phyloP scores from a whole-genome alignment of 2,113 vertebrate genomes.

The Calyptomena viridis region DNA sequence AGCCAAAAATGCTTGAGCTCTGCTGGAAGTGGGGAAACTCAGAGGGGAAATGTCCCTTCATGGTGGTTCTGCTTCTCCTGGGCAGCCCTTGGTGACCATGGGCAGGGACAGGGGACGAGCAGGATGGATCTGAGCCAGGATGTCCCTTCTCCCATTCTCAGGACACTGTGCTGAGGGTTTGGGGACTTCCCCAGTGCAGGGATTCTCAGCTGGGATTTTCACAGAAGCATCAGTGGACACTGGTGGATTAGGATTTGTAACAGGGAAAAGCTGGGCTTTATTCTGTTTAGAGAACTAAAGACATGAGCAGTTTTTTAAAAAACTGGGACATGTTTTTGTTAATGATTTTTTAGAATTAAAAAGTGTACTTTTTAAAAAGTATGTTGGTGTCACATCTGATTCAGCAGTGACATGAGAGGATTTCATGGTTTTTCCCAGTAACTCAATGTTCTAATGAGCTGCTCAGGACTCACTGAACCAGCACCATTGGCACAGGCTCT shows the following conservation, averaged over 20 bases:
- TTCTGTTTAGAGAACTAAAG: background rate
- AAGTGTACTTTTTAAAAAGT: background rate
- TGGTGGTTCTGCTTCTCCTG: background rate
- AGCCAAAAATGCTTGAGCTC: background rate
- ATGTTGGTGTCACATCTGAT: background rate
- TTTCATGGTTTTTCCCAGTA: background rate
- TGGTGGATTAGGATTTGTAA: background rate
- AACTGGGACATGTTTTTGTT: background rate
- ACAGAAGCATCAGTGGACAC: background rate
- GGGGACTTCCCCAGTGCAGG: background rate
- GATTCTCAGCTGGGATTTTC: background rate
- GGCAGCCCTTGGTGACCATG: accelerated
- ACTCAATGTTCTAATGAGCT: background rate
- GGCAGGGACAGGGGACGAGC: background rate
- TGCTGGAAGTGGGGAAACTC: background rate
- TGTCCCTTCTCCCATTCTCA: background rate
- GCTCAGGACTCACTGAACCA: background rate
- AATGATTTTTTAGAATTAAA: background rate
- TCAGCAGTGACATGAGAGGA: background rate
- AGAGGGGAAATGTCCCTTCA: background rate
- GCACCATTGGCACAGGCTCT: background rate
- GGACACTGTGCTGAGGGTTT: background rate
- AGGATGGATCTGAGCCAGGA: background rate
- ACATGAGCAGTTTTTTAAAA: background rate
- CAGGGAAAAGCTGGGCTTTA: background rate